Percentiles rank a stretch among this genome's conserved stretches.
Conservation (phyloP, 2,888 invertebrate species). For the Ceratothoa steindachneri region DNA sequence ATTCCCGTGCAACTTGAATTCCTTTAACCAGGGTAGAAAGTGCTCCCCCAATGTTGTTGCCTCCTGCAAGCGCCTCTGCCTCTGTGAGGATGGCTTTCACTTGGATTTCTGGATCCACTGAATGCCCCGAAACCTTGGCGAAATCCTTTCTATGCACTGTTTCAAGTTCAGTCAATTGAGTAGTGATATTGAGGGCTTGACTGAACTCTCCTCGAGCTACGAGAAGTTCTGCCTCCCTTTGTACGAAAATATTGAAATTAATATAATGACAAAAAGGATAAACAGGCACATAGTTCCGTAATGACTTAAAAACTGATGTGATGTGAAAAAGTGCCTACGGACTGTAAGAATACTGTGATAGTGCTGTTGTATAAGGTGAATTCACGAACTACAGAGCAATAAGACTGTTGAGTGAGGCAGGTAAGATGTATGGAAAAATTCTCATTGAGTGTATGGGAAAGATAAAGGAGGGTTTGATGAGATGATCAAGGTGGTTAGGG, state of each 20-base stretch:
- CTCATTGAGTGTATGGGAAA: no score
- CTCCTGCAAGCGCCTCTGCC: conserved; percentile 26
- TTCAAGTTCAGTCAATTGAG: not conserved
- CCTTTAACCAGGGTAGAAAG: conserved; percentile 63
- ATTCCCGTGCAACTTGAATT: conserved; percentile 67
- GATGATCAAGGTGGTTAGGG: no score
- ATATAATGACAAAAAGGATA: no score
- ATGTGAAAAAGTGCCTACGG: no score
- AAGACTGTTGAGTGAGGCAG: no score
- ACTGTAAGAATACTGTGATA: no score
- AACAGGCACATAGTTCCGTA: no score
- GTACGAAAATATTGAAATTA: not conserved
- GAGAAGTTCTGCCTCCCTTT: conserved; percentile 12
- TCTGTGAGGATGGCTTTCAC: conserved; percentile 30
- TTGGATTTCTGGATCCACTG: conserved; percentile 16
- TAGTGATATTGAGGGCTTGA: not conserved
- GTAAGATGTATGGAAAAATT: no score
- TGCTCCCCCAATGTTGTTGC: conserved; percentile 51
- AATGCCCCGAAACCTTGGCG: not conserved
- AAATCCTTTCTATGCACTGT: not conserved
- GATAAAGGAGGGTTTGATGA: no score
- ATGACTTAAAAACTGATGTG: no score
- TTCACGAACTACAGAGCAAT: no score
- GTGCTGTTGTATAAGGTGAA: no score
- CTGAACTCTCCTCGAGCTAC: conserved; percentile 24